Evolutionary conservation across 2,888 invertebrate genomes (phyloP), one percentile per base, ranked within the genome.

Genomic region (Julus scanicus): DNA sequence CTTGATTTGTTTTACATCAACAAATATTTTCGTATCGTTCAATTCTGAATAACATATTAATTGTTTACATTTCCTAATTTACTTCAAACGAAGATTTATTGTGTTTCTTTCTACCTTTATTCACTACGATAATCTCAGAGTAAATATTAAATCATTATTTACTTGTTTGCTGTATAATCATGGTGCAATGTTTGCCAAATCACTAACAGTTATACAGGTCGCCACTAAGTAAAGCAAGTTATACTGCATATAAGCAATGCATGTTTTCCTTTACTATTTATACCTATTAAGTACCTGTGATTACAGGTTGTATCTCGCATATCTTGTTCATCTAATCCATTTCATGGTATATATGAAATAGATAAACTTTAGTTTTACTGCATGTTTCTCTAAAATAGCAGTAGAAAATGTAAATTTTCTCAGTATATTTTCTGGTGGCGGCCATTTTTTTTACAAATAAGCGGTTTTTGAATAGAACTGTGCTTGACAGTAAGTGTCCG

Each of bases 1-100:
- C 20, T 63, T 71, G 20, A 11, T 13, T 80, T 80, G 6, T n/a
- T 13, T 39, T 13, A 39, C 37, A 13, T 37, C 15, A 15, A 5
- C 80, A 80, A 80, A 80, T 80, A 37, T 80, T 80, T 80, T 80
- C 80, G 37, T 80, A 80, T 39, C 80, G 15, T 39, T 71, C 71
- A 71, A 29, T 71, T 80, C 37, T 80, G 80, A 80, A 9, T 13
- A 39, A 1, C 80, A 71, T 37, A 13, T 80, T 20, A 63, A 20
- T 20, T 80, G 80, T 80, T 80, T 80, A 15, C 80, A 13, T 39
- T 39, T 80, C 37, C 80, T 80, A 80, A 37, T 80, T 37, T 11
- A 80, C 13, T 37, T 39, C 80, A 80, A 80, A 80, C 80, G 37
- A 80, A 3, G 37, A 13, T 37, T 15, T 37, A 15, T 29, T 37